Base-by-base conservation (phyloP, 2,888 invertebrate genomes). In the Dasypolia templi region DNA sequence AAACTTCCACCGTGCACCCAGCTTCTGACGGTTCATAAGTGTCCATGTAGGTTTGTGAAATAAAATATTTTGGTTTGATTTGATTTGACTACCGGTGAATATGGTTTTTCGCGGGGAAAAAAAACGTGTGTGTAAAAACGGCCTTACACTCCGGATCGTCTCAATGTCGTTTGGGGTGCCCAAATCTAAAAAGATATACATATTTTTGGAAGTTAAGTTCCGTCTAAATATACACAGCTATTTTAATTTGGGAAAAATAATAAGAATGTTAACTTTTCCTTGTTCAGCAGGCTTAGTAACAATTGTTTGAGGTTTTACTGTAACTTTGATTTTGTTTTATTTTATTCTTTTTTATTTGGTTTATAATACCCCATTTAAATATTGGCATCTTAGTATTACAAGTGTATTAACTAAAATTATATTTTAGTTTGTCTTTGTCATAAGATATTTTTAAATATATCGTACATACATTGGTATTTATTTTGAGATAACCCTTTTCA, bases 161-260 rank as follows among this genome's bases (percentile, higher is more conserved):
- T 95, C 95, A 95, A 95, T 96, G 94, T 94, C 93, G 92, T 93
- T 94, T 93, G 92, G 93, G 92, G 93, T 89, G 90, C 89, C 94
- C 93, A 92, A 93, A 94, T 94, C 94, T 93, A 93, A 93, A 89
- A 93, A 93, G 93, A 94, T 94, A 94, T 94, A 94, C 92, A 93
- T 94, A 95, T 94, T 95, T 95, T 95, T 92, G 95, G 94, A 89
- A 93, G 92, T 92, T 91, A 88, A 92, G 90, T 89, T 92, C 85
- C 84, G 88, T 81, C 86, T 85, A 74, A 72, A 70, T 86, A 69
- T 80, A 93, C 92, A 95, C 92, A 82, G 94, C 67, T 74, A 77
- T 75, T 78, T 81, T 80, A 70, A 78, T 83, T 76, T 78, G 78
- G 59, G 69, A 77, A 78, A 59, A 51, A 82, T n/a, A n/a, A 65